Percentiles rank a stretch among this genome's conserved stretches.
phyloP scores from a whole-genome alignment of 2,888 invertebrate species.

The Icerya purchasi region DNA sequence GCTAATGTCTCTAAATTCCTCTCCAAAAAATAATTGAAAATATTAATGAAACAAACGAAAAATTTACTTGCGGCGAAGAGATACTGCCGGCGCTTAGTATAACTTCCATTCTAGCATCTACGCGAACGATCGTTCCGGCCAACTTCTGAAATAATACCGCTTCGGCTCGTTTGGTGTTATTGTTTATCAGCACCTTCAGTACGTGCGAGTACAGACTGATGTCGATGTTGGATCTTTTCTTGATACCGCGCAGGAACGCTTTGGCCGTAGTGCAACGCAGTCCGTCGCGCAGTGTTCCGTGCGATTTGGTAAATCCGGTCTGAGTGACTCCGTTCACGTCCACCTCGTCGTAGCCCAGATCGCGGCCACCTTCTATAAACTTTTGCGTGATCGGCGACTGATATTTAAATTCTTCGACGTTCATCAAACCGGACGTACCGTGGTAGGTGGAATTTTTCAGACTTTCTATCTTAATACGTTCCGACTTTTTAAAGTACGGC shows the following conservation, averaged over 20 bases:
- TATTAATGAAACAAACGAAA: neutral
- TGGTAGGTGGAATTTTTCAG: conserved; percentile 39
- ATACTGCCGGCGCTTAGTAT: conserved; percentile 68
- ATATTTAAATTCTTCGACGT: conserved; percentile 47
- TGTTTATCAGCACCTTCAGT: conserved; percentile 41
- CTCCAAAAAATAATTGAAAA: too few relatives aligned
- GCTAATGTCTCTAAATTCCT: too few relatives aligned
- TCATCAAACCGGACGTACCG: conserved; percentile 45
- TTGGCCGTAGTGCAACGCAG: conserved; percentile 59
- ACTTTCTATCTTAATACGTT: conserved; percentile 48
- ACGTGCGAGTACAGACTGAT: conserved; percentile 45
- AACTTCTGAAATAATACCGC: conserved; percentile 44
- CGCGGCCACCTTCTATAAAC: conserved; percentile 43
- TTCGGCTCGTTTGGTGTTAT: conserved; percentile 30
- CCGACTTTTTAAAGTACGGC: conserved; percentile 57
- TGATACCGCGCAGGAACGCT: conserved; percentile 46
- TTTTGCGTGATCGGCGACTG: conserved; percentile 44
- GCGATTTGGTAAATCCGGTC: conserved; percentile 49
- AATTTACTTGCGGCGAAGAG: conserved; percentile 41
- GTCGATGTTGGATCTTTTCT: conserved; percentile 41
- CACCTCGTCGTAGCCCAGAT: conserved; percentile 43
- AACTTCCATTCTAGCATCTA: conserved; percentile 48
- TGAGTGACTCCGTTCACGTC: conserved; percentile 63
- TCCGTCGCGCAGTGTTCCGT: conserved; percentile 46
- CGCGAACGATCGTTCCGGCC: conserved; percentile 27